Percentiles rank a stretch among this genome's conserved stretches.
Conservation (phyloP, 2,888 invertebrate genomes). For the Lepas anatifera region DNA sequence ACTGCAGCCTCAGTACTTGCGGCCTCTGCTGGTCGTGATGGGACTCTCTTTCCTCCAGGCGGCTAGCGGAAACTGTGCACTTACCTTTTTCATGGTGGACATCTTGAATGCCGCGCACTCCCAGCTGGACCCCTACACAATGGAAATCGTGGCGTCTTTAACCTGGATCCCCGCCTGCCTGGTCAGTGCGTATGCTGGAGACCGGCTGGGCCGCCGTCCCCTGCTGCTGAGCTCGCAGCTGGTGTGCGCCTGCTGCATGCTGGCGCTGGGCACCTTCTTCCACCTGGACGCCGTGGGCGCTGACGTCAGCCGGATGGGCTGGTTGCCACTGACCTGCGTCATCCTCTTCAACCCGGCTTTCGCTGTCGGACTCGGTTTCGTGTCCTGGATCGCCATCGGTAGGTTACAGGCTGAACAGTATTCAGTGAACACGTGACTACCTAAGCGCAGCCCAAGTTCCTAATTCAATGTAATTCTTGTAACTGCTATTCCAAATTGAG, state of each 20-base stretch:
- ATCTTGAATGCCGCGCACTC: constrained; percentile 75
- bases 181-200: constrained; percentile 70
- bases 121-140: constrained; percentile 55
- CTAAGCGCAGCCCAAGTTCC: too few species aligned
- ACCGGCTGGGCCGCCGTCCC: constrained; percentile 75
- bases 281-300: constrained; percentile 36
- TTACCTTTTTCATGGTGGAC: constrained; percentile 78
- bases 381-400: constrained; percentile 1
- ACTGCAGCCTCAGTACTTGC: constrained; percentile 44
- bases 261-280: constrained; percentile 60
- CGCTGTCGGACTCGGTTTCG: background rate
- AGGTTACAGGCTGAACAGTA: too few species aligned
- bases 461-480: too few species aligned
- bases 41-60: constrained; percentile 94
- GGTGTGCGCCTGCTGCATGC: constrained; percentile 41
- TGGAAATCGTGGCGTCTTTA: constrained; percentile 74
- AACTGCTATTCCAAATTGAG: too few species aligned
- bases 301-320: constrained; percentile 2
- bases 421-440: too few species aligned
- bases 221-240: constrained; percentile 68
- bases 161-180: constrained; percentile 82
- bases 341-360: background rate
- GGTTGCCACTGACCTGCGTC: constrained; percentile 11
- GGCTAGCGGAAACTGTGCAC: constrained; percentile 84
- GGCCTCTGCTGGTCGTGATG: constrained; percentile 65